Evolutionary conservation across 1,140 invertebrate genomes (phyloP).

Genomic region (Hylaeus volcanicus): DNA sequence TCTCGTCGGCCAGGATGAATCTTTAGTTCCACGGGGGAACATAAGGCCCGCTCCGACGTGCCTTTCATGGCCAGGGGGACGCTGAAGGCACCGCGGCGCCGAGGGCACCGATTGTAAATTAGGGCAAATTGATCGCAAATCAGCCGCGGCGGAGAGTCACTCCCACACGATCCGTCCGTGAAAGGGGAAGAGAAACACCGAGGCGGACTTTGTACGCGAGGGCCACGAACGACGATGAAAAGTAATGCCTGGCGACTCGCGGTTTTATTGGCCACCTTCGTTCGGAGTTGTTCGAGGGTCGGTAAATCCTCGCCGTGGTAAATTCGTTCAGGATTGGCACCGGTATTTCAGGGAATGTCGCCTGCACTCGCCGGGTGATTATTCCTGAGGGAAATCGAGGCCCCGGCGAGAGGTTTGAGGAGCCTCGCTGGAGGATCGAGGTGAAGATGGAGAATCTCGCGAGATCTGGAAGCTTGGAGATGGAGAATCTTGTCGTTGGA

Average conservation of each 20-base stretch:
- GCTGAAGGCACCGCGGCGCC: slow-evolving; percentile 52
- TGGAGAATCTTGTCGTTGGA: no score
- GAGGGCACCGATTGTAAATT: slow-evolving; percentile 75
- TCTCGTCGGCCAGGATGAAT: slow-evolving; percentile 50
- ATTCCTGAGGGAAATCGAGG: background rate
- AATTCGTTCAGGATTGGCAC: background rate
- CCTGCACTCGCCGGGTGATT: background rate
- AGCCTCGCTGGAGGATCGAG: no score
- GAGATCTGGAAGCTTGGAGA: no score
- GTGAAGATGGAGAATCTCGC: no score
- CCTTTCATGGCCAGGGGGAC: slow-evolving; percentile 45
- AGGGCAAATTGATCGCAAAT: slow-evolving; percentile 80
- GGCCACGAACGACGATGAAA: slow-evolving; percentile 31
- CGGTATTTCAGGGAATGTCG: background rate
- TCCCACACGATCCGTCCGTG: slow-evolving; percentile 65
- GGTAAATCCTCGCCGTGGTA: slow-evolving; percentile 25
- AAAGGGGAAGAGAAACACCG: slow-evolving; percentile 1
- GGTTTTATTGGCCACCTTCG: slow-evolving; percentile 35
- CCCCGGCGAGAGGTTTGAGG: no score
- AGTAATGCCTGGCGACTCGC: slow-evolving; percentile 26
- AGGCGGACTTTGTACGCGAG: slow-evolving; percentile 31
- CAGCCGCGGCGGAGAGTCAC: slow-evolving; percentile 60
- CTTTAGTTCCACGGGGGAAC: slow-evolving; percentile 46
- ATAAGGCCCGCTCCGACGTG: slow-evolving; percentile 17
- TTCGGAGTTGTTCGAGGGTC: slow-evolving; percentile 2